Evolutionary conservation across 1,140 invertebrate species (phyloP), one percentile per base, ranked within the genome.

Genomic region (Saccostrea glomerata): DNA sequence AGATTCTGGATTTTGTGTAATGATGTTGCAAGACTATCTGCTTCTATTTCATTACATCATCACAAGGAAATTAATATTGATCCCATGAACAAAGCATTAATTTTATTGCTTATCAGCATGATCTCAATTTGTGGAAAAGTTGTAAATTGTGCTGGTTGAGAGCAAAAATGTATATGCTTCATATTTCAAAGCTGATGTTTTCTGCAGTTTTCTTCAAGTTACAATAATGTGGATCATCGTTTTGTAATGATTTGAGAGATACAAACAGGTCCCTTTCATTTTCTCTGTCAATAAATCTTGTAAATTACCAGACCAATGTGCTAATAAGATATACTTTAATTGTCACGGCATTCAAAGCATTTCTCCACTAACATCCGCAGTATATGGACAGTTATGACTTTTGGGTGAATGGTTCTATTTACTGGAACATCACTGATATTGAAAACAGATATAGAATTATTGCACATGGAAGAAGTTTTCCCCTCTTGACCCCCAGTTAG

Each of bases 401-500:
- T 77, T 5, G 70, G 25, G 70, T 30, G 70, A 77, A 77, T 77
- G 70, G 70, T 77, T 77, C 13, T 13, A 77, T 77, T 77, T 77
- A 77, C 70, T 77, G 70, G 70, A 13, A 77, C 70, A 77, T 12
- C 70, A 40, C 70, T 13, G 70, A 77, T 77, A 77, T 77, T 77
- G 70, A 77, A 77, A 77, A 77, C 70, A 77, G 70, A 77, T 77
- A 77, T 7, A 77, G 70, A 36, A 77, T 77, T 77, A 77, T 77
- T 77, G 70, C 70, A 77, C 25, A 25, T 15, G 25, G 25, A 77
- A 25, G 30, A 15, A 25, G 25, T 77, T 77, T 36, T 77, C 70
- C 70, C 70, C 70, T 77, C 13, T 77, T 77, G 70, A 77, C 70
- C 70, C 70, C 25, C 70, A 77, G 25, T 36, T 17, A 63, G 70